Conservation (phyloP, 2,888 invertebrate species). For the Microctonus brassicae region DNA sequence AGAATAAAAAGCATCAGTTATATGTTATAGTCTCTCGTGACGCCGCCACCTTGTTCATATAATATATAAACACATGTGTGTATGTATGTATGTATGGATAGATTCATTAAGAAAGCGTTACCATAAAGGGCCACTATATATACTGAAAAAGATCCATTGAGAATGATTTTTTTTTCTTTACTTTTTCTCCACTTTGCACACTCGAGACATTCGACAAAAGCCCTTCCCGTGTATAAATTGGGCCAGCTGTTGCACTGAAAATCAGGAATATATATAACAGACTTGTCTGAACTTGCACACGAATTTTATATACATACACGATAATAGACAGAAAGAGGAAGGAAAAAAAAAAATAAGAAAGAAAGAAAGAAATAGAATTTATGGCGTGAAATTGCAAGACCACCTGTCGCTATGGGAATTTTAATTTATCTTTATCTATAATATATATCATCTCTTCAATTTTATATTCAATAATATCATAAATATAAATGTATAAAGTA, state of each 20-base stretch:
- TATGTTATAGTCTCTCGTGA: not conserved
- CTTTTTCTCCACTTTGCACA: constrained; percentile 1
- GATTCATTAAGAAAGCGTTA: constrained; percentile 34
- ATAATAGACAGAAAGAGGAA: not conserved
- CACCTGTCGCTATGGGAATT: not conserved
- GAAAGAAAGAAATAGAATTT: not conserved
- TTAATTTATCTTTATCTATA: not conserved
- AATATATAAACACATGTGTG: not conserved
- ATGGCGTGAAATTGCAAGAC: not conserved
- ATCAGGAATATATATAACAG: not conserved
- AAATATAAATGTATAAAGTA: too few species aligned
- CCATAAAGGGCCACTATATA: constrained; percentile 15
- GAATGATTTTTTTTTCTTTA: not conserved
- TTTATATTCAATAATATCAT: too few species aligned
- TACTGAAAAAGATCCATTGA: constrained; percentile 30
- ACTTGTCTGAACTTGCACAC: constrained; percentile 3
- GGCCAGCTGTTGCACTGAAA: constrained; percentile 40
- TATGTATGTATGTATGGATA: not conserved
- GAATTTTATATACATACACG: not conserved
- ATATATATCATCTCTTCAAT: too few species aligned
- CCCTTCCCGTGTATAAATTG: constrained; percentile 42
- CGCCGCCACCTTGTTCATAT: not conserved
- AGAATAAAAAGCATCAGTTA: not conserved
- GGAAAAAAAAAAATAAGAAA: not conserved
- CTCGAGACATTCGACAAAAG: constrained; percentile 29